Evolutionary conservation across 2,113 vertebrate species (phyloP), one percentile per base, ranked within the genome.

Genomic region (Felis chaus): DNA sequence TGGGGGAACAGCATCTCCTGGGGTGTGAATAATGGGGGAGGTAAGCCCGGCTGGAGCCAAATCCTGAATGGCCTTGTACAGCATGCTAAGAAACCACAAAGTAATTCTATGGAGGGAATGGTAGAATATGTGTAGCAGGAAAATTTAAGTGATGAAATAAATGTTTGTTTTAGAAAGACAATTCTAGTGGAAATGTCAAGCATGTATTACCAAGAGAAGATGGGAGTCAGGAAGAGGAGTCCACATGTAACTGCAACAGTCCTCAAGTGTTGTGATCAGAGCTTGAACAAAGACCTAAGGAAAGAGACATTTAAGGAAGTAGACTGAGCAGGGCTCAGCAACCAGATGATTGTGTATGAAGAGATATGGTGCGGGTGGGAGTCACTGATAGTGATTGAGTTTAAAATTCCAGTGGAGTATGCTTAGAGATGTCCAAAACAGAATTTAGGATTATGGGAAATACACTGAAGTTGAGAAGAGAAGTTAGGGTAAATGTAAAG

Each of bases 81-180:
- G 55, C 25, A 76, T 6, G 65, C 39, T 71, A 74, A 91, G 31
- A 4, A 81, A 73, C 10, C 63, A 50, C 45, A 68, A 50, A 33
- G 73, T n/a, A 84, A 63, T 50, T 39, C 31, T 31, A 29, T 41
- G 39, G 6, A 89, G 14, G 29, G 1, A 93, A 91, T 4, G 7
- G 29, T 8, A 83, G 25, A 36, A 63, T 31, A 45, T 63, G 79
- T 73, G n/a, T 48, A 57, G 21, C 41, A 79, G 55, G 41, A 80
- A 92, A 83, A 57, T 57, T 39, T 78, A 89, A 89, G 27, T 66
- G 53, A 74, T 69, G 3, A 79, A 83, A 55, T 36, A 79, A 79
- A 55, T 45, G 41, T 71, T 91, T 95, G 39, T 65, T 76, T 93
- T 25, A 84, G 89, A 88, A 91, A 88, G n/a, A 80, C 8, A n/a